phyloP scores from a whole-genome alignment of 2,797 vertebrate species.

The Peromyscus attwateri region DNA sequence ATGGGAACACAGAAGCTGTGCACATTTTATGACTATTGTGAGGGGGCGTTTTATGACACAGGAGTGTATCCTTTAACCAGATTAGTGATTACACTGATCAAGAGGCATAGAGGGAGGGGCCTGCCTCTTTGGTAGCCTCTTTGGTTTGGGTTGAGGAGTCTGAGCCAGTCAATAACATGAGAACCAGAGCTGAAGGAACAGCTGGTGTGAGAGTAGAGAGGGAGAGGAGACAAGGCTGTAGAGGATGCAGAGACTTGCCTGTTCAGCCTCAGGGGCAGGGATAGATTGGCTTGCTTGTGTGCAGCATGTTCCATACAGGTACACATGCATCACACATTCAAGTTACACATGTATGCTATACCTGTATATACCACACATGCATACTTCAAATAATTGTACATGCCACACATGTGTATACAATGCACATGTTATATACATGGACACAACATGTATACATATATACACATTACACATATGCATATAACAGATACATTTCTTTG shows the following conservation, averaged over 20 bases:
- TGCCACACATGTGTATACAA: neutral
- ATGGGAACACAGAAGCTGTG: neutral
- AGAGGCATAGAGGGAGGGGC: too few relatives aligned
- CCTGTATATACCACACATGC: neutral
- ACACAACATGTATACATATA: neutral
- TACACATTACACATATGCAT: too few relatives aligned
- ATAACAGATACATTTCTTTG: neutral
- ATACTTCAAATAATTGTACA: neutral
- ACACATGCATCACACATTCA: neutral
- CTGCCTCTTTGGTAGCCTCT: rapidly evolving
- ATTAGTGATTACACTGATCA: neutral
- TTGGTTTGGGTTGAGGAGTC: neutral
- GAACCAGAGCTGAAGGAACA: neutral
- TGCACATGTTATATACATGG: neutral
- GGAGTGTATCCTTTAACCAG: neutral
- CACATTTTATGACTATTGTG: neutral
- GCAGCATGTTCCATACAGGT: neutral
- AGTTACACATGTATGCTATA: neutral
- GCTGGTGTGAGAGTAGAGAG: neutral
- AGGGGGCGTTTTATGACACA: neutral
- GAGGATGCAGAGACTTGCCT: neutral
- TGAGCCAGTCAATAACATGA: neutral
- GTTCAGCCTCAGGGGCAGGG: neutral
- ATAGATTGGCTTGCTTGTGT: too few relatives aligned
- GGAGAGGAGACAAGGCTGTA: neutral